phyloP scores from a whole-genome alignment of 23 tunicate genomes.

The Ciona savignyi region DNA sequence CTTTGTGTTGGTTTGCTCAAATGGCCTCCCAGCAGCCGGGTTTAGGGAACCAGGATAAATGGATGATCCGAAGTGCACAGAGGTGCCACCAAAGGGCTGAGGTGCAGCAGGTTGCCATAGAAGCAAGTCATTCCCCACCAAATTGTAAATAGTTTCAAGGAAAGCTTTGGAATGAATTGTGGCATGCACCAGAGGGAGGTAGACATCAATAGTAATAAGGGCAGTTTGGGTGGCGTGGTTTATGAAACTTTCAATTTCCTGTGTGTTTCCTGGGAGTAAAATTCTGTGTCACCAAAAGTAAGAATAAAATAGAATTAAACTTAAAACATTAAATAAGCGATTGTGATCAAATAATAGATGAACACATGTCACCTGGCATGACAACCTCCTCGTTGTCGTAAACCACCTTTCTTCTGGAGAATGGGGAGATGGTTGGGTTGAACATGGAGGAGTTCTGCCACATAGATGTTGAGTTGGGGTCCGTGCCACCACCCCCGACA shows the following conservation, averaged over 20 bases:
- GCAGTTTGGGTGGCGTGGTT: constrained; percentile 47
- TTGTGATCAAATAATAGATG: not conserved
- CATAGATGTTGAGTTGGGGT: not conserved
- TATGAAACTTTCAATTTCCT: constrained; percentile 46
- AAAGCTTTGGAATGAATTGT: constrained; percentile 49
- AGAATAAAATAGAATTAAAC: not conserved
- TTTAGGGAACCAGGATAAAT: no score
- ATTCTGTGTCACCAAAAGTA: not conserved
- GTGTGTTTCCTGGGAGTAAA: constrained; percentile 19
- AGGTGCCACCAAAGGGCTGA: constrained; percentile 6
- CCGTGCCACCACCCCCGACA: no score
- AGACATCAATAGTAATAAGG: constrained; percentile 12
- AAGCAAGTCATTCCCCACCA: constrained; percentile 57
- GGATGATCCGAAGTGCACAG: not conserved
- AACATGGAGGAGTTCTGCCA: not conserved
- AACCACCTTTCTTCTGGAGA: constrained; percentile 39
- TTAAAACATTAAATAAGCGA: not conserved
- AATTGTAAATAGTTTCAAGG: constrained; percentile 84
- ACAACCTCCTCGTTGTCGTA: constrained; percentile 45
- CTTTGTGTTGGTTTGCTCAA: no score
- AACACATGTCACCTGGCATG: constrained; percentile 28
- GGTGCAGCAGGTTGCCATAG: constrained; percentile 85
- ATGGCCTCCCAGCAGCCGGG: no score
- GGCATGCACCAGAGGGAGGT: constrained; percentile 42
- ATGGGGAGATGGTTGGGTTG: constrained; percentile 20